phyloP scores from a whole-genome alignment of 2,797 vertebrate genomes.

The Microcaecilia unicolor region DNA sequence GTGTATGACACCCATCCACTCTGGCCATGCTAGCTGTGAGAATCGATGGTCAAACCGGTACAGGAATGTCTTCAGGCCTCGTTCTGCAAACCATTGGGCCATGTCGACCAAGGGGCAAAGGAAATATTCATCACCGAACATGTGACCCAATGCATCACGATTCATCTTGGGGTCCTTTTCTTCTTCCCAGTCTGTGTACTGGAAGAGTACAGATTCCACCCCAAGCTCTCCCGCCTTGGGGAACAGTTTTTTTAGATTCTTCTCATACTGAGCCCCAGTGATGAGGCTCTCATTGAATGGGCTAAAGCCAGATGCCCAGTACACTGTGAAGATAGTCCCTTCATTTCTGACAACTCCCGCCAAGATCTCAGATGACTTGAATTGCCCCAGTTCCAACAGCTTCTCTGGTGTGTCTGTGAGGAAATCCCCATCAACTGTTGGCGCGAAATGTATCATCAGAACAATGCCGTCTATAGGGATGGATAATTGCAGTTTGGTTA shows the following conservation, averaged over 20 bases:
- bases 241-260: conserved; percentile 21
- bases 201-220: conserved; percentile 25
- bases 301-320: conserved; percentile 31
- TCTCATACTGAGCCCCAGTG: conserved; percentile 34
- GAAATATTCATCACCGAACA: conserved; percentile 39
- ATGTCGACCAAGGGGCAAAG: conserved; percentile 46
- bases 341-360: conserved; percentile 55
- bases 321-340: conserved; percentile 41
- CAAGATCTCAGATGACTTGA: conserved; percentile 47
- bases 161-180: conserved; percentile 30
- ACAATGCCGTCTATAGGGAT: neutral
- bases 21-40: conserved; percentile 51
- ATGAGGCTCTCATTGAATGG: conserved; percentile 40
- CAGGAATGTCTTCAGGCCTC: conserved; percentile 35
- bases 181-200: conserved; percentile 60
- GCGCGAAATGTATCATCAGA: conserved; percentile 21
- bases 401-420: conserved; percentile 39
- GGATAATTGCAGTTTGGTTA: conserved; percentile 21
- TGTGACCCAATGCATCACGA: conserved; percentile 33
- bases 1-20: conserved; percentile 63
- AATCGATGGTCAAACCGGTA: conserved; percentile 58
- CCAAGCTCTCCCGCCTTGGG: conserved; percentile 4
- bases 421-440: conserved; percentile 48
- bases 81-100: conserved; percentile 33
- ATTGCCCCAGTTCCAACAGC: conserved; percentile 20